phyloP scores from a whole-genome alignment of 2,888 invertebrate genomes.

The Mechanitis mazaeus region DNA sequence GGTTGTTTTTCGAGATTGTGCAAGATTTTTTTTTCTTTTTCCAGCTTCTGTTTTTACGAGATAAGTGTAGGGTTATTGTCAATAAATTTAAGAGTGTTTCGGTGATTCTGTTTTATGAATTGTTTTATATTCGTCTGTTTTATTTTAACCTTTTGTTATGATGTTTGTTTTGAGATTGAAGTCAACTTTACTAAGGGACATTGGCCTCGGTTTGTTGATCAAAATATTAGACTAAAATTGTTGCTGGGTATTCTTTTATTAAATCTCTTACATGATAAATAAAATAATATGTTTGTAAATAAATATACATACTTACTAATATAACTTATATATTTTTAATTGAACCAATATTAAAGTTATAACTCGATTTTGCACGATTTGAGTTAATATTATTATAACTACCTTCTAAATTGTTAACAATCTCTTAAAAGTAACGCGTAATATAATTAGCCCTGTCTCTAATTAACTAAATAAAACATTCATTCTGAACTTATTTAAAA shows the following conservation, averaged over 20 bases:
- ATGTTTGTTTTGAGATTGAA: conserved; percentile 12
- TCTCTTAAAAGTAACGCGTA: neutral
- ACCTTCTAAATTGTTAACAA: neutral
- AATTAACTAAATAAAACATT: neutral
- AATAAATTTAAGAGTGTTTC: conserved; percentile 28
- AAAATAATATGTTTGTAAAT: too few species aligned
- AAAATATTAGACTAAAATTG: too few species aligned
- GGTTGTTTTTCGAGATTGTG: conserved; percentile 64
- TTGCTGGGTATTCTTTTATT: too few species aligned
- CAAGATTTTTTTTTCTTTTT: conserved; percentile 43
- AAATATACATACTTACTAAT: too few species aligned
- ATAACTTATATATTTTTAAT: too few species aligned
- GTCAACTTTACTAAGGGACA: too few species aligned
- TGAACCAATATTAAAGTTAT: too few species aligned
- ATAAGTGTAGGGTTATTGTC: conserved; percentile 50
- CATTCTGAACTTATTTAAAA: neutral
- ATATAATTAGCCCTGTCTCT: neutral
- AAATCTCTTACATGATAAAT: too few species aligned
- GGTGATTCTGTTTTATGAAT: conserved; percentile 32
- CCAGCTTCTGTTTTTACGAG: conserved; percentile 45
- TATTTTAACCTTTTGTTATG: conserved; percentile 21
- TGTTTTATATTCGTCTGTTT: conserved; percentile 21
- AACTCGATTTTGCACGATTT: too few species aligned
- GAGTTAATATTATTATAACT: too few species aligned
- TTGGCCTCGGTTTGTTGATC: too few species aligned